These are phyloP conservation scores for Hymenochirus boettgeri DNA, from an alignment of 2,113 vertebrate species.

Conservation along the genomic window DNA sequence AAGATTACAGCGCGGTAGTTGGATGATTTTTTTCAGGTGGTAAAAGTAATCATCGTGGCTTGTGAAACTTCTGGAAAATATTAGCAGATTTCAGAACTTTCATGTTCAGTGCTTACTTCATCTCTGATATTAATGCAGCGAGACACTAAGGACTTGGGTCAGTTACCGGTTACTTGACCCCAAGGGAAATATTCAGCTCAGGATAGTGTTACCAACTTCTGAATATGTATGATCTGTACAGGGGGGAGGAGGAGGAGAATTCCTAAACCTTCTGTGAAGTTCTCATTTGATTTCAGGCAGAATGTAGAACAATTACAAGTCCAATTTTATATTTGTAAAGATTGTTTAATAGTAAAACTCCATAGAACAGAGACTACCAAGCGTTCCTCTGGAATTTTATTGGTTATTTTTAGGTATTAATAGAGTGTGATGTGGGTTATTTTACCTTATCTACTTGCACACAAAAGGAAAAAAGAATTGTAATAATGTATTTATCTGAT, in stretches of 20 bases:
- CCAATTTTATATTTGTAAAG: neutral
- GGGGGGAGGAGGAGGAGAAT: neutral
- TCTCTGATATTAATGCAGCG: conserved; percentile 15
- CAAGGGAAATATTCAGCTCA: conserved; percentile 1
- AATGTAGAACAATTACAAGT: neutral
- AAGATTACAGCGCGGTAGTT: neutral
- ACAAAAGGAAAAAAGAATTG: too few species aligned
- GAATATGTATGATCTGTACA: conserved; percentile 15
- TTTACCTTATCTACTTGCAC: too few species aligned
- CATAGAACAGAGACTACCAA: too few species aligned
- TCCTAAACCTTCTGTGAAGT: neutral
- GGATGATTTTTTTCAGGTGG: neutral
- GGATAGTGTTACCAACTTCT: conserved; percentile 23
- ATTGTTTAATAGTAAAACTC: neutral
- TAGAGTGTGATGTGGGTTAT: too few species aligned
- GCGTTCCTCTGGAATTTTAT: neutral
- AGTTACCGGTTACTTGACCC: conserved; percentile 19
- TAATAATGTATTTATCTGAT: too few species aligned
- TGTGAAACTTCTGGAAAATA: conserved; percentile 2
- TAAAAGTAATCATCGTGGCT: neutral
- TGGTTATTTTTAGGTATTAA: too few species aligned
- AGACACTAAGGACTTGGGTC: conserved; percentile 24
- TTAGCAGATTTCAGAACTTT: conserved; percentile 5
- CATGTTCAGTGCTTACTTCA: neutral
- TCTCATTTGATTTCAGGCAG: neutral